A percentile compares a stretch with the other conserved stretches of the same genome.
phyloP scores from a whole-genome alignment of 2,113 vertebrate genomes.

The Ranitomeya imitator region DNA sequence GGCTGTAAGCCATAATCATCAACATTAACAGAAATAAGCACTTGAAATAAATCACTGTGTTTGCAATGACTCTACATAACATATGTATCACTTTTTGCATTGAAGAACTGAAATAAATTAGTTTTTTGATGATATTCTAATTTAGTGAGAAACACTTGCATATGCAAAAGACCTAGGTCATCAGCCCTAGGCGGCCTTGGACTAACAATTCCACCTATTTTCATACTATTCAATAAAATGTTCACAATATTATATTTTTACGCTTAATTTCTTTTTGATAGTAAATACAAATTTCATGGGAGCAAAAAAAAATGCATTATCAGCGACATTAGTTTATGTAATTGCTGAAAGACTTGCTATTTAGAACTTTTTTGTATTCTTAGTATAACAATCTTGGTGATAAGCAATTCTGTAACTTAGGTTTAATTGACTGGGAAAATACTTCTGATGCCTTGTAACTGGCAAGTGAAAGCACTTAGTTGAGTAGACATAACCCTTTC shows the following conservation, averaged over 20 bases:
- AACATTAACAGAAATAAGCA: too few species aligned
- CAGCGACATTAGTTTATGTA: neutral
- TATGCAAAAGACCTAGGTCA: too few species aligned
- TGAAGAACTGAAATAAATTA: too few species aligned
- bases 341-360: neutral
- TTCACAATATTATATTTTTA: neutral
- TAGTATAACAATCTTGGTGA: neutral
- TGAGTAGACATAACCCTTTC: slow-evolving; percentile 40
- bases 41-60: too few species aligned
- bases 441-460: slow-evolving; percentile 27
- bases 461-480: slow-evolving; percentile 45
- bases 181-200: too few species aligned
- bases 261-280: neutral
- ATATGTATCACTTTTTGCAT: too few species aligned
- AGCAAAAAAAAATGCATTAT: neutral
- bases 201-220: too few species aligned
- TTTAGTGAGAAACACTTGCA: too few species aligned
- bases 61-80: too few species aligned
- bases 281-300: neutral
- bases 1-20: too few species aligned
- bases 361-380: neutral
- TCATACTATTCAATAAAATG: neutral
- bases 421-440: slow-evolving; percentile 35
- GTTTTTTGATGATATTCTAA: too few species aligned
- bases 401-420: slow-evolving; percentile 11